phyloP scores from a whole-genome alignment of 2,113 vertebrate genomes.

The Ploceus nigricollis region DNA sequence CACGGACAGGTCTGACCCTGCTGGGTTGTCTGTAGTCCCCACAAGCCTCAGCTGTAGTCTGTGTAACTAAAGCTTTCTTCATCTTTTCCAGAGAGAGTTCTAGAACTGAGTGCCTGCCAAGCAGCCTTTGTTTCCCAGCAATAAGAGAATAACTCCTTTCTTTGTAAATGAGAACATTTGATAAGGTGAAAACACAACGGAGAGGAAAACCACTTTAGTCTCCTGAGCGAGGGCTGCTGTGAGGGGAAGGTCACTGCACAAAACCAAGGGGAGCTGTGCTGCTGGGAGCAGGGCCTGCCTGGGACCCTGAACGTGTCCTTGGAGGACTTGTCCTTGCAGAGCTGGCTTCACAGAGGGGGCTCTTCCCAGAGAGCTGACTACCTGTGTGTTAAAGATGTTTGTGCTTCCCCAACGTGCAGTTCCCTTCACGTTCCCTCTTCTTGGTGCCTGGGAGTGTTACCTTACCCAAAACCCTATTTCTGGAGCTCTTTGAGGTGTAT shows the following conservation, averaged over 20 bases:
- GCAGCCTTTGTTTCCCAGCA: conserved; percentile 7
- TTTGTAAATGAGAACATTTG: conserved; percentile 2
- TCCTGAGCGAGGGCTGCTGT: background rate
- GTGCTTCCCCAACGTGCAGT: background rate
- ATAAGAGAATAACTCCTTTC: background rate
- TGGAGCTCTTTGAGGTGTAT: background rate
- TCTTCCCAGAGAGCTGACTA: background rate
- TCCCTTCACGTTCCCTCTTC: background rate
- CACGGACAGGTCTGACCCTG: background rate
- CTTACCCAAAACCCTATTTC: background rate
- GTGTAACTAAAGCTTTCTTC: background rate
- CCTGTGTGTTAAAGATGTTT: background rate
- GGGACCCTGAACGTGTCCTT: background rate
- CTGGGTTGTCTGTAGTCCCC: background rate
- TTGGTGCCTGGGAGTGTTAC: background rate
- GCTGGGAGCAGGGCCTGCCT: background rate
- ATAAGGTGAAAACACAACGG: background rate
- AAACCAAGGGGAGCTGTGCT: background rate
- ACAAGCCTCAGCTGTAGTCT: background rate
- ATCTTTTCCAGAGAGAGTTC: background rate
- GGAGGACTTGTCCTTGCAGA: background rate
- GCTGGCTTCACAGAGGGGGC: background rate
- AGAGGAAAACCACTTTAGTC: background rate
- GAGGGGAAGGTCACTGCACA: background rate
- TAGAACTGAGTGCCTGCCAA: background rate